phyloP scores from a whole-genome alignment of 2,797 vertebrate genomes.

The Phoebastria nigripes region DNA sequence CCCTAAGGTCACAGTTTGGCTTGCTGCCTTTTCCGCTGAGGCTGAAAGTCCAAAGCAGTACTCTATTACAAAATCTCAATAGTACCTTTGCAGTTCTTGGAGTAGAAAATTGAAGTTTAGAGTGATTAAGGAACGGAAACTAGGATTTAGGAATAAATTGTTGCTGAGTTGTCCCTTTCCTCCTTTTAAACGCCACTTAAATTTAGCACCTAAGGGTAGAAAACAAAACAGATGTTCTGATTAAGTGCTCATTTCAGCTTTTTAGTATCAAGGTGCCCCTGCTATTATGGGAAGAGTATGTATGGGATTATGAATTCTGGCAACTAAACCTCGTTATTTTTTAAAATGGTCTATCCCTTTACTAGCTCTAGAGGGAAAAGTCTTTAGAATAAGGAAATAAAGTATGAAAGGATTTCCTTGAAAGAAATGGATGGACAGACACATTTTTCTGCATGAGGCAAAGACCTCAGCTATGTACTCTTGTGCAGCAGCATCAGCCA shows the following conservation, averaged over 20 bases:
- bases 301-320: not conserved
- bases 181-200: not conserved
- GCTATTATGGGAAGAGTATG: not conserved
- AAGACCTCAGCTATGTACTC: accelerated
- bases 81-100: not conserved
- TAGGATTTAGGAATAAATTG: not conserved
- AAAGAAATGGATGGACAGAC: not conserved
- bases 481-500: not conserved
- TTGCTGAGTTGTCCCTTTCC: not conserved
- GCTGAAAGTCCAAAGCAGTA: not conserved
- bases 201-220: not conserved
- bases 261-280: not conserved
- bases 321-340: not conserved
- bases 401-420: not conserved
- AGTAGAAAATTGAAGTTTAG: not conserved
- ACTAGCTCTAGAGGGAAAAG: not conserved
- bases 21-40: not conserved
- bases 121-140: not conserved
- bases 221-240: not conserved
- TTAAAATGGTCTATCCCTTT: not conserved
- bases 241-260: not conserved
- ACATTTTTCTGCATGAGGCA: not conserved
- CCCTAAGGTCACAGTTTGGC: not conserved
- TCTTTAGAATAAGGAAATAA: not conserved
- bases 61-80: not conserved